Conservation (phyloP, 2,113 vertebrate genomes). For the Prolemur simus region DNA sequence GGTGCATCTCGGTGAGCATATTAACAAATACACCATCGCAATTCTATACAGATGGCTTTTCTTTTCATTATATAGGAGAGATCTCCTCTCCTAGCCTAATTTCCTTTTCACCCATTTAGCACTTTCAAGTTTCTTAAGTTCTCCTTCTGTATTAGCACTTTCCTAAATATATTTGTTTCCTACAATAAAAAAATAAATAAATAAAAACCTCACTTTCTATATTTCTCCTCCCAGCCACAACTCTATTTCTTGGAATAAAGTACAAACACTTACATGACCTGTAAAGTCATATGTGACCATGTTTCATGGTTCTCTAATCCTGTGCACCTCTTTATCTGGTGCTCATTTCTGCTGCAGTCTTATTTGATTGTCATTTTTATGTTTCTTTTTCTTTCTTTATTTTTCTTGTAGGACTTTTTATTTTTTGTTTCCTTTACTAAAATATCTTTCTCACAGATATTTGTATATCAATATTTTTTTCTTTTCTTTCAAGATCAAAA, state of each 20-base stretch:
- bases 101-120: not conserved
- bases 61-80: not conserved
- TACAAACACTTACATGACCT: not conserved
- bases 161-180: not conserved
- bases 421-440: not conserved
- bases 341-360: not conserved
- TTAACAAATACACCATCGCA: not conserved
- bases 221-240: not conserved
- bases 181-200: not conserved
- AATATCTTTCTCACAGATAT: not conserved
- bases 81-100: not conserved
- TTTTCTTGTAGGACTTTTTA: not conserved
- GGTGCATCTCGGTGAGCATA: not conserved
- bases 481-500: not conserved
- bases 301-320: not conserved
- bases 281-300: not conserved
- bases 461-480: not conserved
- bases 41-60: not conserved
- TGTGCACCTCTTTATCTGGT: not conserved
- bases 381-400: not conserved
- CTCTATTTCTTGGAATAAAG: not conserved
- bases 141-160: not conserved
- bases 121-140: not conserved
- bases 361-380: not conserved
- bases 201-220: not conserved